Base-by-base conservation (phyloP, 1,140 invertebrate species). In the Pantala flavescens region DNA sequence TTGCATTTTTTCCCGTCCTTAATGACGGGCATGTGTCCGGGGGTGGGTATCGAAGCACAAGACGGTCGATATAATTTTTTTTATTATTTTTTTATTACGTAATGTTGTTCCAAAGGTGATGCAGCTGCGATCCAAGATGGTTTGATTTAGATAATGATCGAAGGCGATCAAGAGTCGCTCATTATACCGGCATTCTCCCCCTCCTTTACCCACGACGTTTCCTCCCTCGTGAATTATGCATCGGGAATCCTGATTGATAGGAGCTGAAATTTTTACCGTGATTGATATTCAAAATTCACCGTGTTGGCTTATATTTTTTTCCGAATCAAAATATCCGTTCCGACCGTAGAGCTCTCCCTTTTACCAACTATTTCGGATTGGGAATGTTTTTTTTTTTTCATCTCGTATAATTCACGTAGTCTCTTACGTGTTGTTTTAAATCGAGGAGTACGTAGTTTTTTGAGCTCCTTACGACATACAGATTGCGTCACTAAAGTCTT, bases 111-210 rank as follows among this genome's bases (percentile, higher is more conserved):
- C 49, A 12, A 63, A 12, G 49, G 49, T 21, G 49, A 3, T 63
- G 49, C 49, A 63, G 49, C 49, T 63, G 49, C 12, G 14, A 7
- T 3, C 49, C 49, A 63, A 63, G 49, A 63, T 63, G 49, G 49
- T 63, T 63, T 63, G 49, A 63, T 63, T 63, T 63, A 63, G 49
- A 63, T 63, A 63, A 63, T 63, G 49, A 63, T 63, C 49, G 49
- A 63, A 7, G 49, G 14, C 49, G 16, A 63, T 63, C 49, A 19
- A 19, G 16, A 21, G 3, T 63, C 49, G 49, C 49, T 63, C 49
- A 63, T 63, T 63, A 63, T 63, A 63, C 49, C 49, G 49, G 3
- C 49, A 19, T 63, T 12, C 49, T 21, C 12, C 49, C 49, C 49
- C 49, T 63, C 49, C 49, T 63, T 63, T 63, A 7, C 49, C 49